Base-by-base conservation (phyloP, 2,888 invertebrate genomes). In the Thyatira batis region DNA sequence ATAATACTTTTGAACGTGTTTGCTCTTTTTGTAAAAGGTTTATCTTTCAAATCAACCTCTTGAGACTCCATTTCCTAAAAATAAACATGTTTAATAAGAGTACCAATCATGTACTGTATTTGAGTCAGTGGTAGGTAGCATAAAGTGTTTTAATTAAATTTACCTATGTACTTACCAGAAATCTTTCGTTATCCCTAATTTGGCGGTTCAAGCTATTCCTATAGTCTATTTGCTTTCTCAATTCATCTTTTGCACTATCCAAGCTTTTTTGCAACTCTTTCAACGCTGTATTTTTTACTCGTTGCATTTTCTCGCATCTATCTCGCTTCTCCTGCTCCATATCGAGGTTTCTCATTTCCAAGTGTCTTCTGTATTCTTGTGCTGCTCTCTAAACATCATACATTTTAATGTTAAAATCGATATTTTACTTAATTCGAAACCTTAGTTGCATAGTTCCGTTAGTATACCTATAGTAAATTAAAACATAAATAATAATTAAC, bases 1-100 rank as follows among this genome's bases (percentile, higher is more conserved):
- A 92, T 84, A 1, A 80, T 75, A 53, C 89, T 87, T 68, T 76
- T 81, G 57, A 89, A 91, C 76, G 70, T 81, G 46, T 76, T 71
- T 3, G 85, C 76, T 56, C 78, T 83, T 63, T 76, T 86, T 8
- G 86, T 89, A 49, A 89, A 90, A 0, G 89, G 75, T n/a, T 56
- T 70, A 25, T 86, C 83, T 67, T 83, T 87, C n/a, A 61, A 55
- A 58, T 87, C 84, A 4, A 73, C 78, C 28, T 69, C 65, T 17
- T 57, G 63, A 20, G 75, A 58, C 62, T 88, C 85, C 0, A 63
- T 58, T 63, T 85, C 81, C 91, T 92, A 39, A 78, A 80, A 44
- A 48, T 39, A 8, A 4, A 4, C 6, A 4, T 23, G 13, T n/a
- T n/a, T n/a, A 30, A n/a, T 3, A 30, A 11, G 3, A n/a, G 5